A percentile compares a stretch with the other conserved stretches of the same genome.
Evolutionary conservation across 2,797 vertebrate genomes (phyloP).

Genomic region (Helicolenus hilgendorfi): DNA sequence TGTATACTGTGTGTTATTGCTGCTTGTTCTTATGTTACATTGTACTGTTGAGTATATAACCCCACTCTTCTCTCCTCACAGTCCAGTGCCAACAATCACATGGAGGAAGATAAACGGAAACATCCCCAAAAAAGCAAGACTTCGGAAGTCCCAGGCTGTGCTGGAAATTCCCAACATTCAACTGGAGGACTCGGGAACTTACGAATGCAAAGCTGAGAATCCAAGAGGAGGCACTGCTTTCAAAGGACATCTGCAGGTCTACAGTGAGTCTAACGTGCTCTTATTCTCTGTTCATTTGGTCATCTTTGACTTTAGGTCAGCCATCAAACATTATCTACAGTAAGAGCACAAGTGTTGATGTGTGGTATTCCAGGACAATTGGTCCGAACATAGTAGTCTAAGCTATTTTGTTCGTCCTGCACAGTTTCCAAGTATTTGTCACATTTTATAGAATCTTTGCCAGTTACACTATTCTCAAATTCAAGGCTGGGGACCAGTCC

Average conservation of each 20-base stretch:
- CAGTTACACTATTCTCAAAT: neutral
- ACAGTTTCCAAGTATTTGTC: conserved; percentile 1
- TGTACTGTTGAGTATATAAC: neutral
- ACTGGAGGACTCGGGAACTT: conserved; percentile 95
- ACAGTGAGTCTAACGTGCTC: conserved; percentile 92
- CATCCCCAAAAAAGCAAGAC: conserved; percentile 96
- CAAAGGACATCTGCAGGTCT: conserved; percentile 97
- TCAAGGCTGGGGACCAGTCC: neutral
- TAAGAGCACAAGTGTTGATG: neutral
- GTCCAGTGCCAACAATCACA: conserved; percentile 97
- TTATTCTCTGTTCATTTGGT: neutral
- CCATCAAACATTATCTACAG: neutral
- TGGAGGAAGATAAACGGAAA: conserved; percentile 98
- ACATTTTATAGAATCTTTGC: neutral
- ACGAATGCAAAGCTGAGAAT: conserved; percentile 98
- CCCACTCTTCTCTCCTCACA: conserved; percentile 68
- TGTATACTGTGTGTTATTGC: neutral
- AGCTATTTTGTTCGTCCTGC: neutral
- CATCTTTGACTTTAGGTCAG: neutral
- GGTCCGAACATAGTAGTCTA: neutral
- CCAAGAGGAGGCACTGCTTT: conserved; percentile 95
- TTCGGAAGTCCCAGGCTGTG: conserved; percentile 97
- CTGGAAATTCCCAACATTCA: conserved; percentile 98
- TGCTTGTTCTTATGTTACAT: neutral
- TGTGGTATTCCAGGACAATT: neutral